Conservation (phyloP, 2,797 vertebrate species). For the Austrolebias charrua region DNA sequence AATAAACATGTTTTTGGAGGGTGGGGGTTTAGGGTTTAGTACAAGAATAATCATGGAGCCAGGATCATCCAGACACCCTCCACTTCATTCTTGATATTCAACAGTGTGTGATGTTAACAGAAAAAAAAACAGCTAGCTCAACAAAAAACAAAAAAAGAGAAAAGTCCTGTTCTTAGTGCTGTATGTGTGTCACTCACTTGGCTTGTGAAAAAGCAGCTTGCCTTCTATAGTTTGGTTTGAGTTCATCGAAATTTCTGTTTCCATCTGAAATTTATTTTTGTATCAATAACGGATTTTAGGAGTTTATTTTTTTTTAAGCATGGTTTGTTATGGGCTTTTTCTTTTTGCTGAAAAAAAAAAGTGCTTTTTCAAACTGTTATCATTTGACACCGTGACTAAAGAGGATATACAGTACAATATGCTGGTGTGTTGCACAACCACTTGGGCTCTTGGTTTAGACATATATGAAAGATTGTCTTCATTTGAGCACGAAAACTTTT, state of each 20-base stretch:
- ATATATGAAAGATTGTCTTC: conserved; percentile 87
- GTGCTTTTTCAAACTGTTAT: conserved; percentile 85
- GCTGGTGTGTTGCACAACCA: conserved; percentile 86
- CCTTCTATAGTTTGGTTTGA: conserved; percentile 79
- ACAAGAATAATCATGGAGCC: conserved; percentile 78
- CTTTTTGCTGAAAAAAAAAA: conserved; percentile 76
- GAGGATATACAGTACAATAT: conserved; percentile 79
- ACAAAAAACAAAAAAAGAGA: conserved; percentile 25
- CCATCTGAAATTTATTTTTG: conserved; percentile 84
- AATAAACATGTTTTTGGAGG: conserved; percentile 50
- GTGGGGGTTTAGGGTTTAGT: conserved; percentile 60
- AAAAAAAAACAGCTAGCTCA: conserved; percentile 72
- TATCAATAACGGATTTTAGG: conserved; percentile 79
- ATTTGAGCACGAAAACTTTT: conserved; percentile 89
- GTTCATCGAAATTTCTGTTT: conserved; percentile 76
- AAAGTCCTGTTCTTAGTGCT: conserved; percentile 80
- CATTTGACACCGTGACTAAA: conserved; percentile 83
- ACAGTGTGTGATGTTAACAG: conserved; percentile 75
- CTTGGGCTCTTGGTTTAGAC: conserved; percentile 83
- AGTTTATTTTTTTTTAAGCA: conserved; percentile 79
- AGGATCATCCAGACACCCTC: conserved; percentile 71
- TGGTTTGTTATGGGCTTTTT: conserved; percentile 73
- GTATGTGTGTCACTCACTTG: conserved; percentile 81
- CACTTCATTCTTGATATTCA: conserved; percentile 75
- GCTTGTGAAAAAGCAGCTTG: conserved; percentile 85